Percentiles rank a stretch among this genome's conserved stretches.
These are phyloP conservation scores for Acanthosepion esculentum DNA, from an alignment of 2,888 invertebrate genomes.

Conservation along the genomic window DNA sequence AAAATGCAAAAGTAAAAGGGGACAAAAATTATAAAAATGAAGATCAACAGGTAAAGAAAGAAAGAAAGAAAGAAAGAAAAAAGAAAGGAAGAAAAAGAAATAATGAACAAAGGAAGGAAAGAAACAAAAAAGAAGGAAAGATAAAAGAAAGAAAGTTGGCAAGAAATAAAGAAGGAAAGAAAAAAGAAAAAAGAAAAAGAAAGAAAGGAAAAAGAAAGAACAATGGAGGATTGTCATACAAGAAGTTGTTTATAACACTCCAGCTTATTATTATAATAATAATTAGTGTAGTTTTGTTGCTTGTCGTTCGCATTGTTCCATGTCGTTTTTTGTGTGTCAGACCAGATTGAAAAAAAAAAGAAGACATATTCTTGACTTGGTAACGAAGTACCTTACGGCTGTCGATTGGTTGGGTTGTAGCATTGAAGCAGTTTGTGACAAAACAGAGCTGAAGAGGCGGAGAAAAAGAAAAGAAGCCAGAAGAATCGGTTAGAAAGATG, in stretches of 20 bases:
- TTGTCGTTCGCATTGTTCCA: background rate
- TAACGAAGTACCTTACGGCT: slow-evolving; percentile 9
- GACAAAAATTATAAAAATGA: too few relatives aligned
- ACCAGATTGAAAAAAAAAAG: background rate
- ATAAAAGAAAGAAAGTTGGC: background rate
- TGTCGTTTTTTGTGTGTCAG: background rate
- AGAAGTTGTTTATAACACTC: slow-evolving; percentile 13
- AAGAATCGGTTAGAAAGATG: background rate
- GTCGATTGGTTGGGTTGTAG: slow-evolving; percentile 3
- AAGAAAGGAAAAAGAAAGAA: background rate
- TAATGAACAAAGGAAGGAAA: background rate
- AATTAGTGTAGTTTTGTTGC: background rate
- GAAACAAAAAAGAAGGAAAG: background rate
- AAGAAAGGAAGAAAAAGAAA: background rate
- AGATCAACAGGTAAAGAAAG: background rate
- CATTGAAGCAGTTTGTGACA: background rate
- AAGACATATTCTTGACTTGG: slow-evolving; percentile 6
- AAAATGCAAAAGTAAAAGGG: too few relatives aligned
- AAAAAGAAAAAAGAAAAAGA: background rate
- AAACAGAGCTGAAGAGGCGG: background rate
- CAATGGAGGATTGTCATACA: background rate
- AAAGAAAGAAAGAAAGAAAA: background rate
- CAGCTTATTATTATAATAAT: background rate
- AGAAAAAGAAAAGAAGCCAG: background rate
- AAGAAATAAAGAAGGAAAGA: too few relatives aligned